These are phyloP conservation scores for Gymnocheta viridis DNA, from an alignment of 2,888 invertebrate genomes.

Conservation along the genomic window DNA sequence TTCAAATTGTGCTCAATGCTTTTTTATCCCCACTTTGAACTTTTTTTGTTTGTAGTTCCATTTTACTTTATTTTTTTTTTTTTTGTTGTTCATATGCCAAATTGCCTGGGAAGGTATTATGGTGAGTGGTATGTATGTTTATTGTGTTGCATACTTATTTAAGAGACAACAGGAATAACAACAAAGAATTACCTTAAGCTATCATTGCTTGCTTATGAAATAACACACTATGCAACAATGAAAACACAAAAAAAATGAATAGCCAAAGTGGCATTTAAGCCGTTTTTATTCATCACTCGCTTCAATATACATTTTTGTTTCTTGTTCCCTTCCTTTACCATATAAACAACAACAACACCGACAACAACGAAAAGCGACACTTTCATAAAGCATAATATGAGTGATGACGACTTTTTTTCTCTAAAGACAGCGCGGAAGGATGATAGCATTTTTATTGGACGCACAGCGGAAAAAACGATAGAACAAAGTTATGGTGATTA, in stretches of 20 bases:
- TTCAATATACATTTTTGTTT: no score
- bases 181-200: conserved; percentile 65
- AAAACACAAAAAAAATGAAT: conserved; percentile 28
- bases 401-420: conserved; percentile 62
- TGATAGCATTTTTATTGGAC: conserved; percentile 40
- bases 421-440: conserved; percentile 34
- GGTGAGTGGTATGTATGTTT: conserved; percentile 25
- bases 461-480: not conserved
- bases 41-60: conserved; percentile 7
- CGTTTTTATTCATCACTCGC: conserved; percentile 66
- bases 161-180: conserved; percentile 42
- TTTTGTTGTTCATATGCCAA: conserved; percentile 41
- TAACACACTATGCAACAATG: conserved; percentile 53
- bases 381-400: conserved; percentile 53
- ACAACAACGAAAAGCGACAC: conserved; percentile 47
- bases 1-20: conserved; percentile 73
- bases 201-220: conserved; percentile 65
- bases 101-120: conserved; percentile 66
- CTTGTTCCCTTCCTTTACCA: not conserved
- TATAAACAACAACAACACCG: conserved; percentile 21
- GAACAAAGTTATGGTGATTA: conserved; percentile 50
- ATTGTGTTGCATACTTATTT: conserved; percentile 33
- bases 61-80: conserved; percentile 9
- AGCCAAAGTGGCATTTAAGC: conserved; percentile 69
- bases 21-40: conserved; percentile 50